Evolutionary conservation across 1,140 invertebrate species (phyloP), one percentile per base, ranked within the genome.

Genomic region (Drosophila tani): DNA sequence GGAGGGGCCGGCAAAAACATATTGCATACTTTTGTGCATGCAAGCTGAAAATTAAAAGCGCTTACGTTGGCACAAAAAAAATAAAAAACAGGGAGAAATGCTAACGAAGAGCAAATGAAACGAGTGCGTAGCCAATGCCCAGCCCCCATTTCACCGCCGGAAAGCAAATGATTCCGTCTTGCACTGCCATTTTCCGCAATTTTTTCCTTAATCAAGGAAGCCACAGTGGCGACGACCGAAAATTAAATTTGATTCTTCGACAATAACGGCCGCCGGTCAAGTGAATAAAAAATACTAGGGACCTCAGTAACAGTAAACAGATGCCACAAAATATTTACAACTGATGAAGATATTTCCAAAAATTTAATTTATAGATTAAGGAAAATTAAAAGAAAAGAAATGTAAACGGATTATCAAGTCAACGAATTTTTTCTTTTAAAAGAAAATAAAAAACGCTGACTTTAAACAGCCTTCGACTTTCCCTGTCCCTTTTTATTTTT

Each of bases 21-120:
- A 91, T 90, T 90, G 85, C 85, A 90, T 82, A 90, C 79, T 90
- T 85, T 90, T 90, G 86, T 91, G 85, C 86, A 90, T 88, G 85
- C 85, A 85, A 88, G 85, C 85, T 88, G 85, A 91, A 90, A 90
- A 90, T 90, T 91, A 91, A 90, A 90, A 90, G 79, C 75, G 85
- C 82, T 90, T 90, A 85, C 86, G 82, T 77, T 90, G 55, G 75
- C 84, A 62, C 59, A 87, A 73, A 64, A 38, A 51, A 73, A 73
- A 50, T 40, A 41, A 19, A 65, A 17, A 43, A 32, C 5, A 29
- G 27, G 38, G 21, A 27, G 17, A 59, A 58, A 71, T 29, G 65
- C 49, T 64, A 56, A 86, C 53, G 83, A 59, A 75, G 71, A 49
- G 46, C 82, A 60, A 85, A 82, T 79, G 73, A 78, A 74, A 85